Base-by-base conservation (phyloP, 2,797 vertebrate species). In the Chlorospingus flavigularis region DNA sequence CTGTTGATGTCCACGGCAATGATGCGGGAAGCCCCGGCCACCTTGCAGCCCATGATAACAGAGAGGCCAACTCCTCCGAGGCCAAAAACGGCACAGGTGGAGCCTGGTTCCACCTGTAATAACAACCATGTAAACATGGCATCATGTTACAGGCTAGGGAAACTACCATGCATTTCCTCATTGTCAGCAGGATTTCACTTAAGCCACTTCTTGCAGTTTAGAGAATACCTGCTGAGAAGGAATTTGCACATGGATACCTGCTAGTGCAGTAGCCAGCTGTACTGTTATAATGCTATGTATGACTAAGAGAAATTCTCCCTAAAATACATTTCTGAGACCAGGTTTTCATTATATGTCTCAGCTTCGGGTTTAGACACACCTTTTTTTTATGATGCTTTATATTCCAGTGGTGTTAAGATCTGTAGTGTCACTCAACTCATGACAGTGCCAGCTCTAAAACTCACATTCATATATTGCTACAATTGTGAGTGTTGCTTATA, bases 1-100 rank as follows among this genome's bases (percentile, higher is more conserved):
- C 80, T 97, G 25, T 99, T 99, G 96, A 99, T 96, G 84, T 99
- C 99, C 30, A 99, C 72, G 0, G 97, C 98, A 26, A 99, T 99
- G 97, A 99, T 99, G 77, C 98, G 98, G 74, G 98, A 98, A 47
- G 99, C 99, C 25, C 99, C 99, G 0, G 98, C 98, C 0, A 26
- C 97, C 90, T 99, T 98, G 95, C 98, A 99, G 90, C 98, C 99
- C 91, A 99, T 99, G 54, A 99, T 28, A 23, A 96, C 98, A 0
- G 98, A 99, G 35, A 99, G 96, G 13, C 98, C 99, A 4, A 99
- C 99, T n/a, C 98, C 98, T 65, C 99, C 99, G 0, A 99, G 97
- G 70, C 99, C 99, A 1, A 99, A 99, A 7, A 99, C n/a, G 0
- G 97, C 98, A 9, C 98, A 99, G 1, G 97, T 98, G 25, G 99